Evolutionary conservation across 2,113 vertebrate species (phyloP).

Genomic region (Amphiprion percula): DNA sequence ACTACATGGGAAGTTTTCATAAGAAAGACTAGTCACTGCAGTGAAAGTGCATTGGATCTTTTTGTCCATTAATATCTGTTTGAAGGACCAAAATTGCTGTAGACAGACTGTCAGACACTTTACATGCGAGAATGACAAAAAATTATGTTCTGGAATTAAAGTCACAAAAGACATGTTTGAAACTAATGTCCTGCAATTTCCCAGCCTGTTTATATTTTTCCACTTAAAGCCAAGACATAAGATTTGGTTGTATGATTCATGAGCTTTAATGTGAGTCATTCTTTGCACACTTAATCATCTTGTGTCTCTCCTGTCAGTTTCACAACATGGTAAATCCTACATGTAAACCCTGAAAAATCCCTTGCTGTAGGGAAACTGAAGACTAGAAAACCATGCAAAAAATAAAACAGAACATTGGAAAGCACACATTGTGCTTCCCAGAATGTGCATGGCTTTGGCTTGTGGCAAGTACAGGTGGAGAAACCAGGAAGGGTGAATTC

Average conservation of each 20-base stretch:
- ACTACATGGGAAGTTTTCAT: background rate
- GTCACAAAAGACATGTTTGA: background rate
- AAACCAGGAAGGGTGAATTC: slow-evolving; percentile 72
- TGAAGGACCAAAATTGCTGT: background rate
- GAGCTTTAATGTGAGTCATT: slow-evolving; percentile 13
- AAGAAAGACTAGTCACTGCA: background rate
- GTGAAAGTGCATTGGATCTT: background rate
- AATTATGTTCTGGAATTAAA: background rate
- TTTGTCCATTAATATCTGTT: background rate
- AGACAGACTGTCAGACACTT: background rate
- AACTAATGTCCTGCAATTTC: background rate
- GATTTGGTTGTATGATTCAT: slow-evolving; percentile 7
- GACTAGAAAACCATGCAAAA: slow-evolving; percentile 20
- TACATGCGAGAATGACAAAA: background rate
- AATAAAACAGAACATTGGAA: slow-evolving; percentile 48
- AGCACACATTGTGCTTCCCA: slow-evolving; percentile 47
- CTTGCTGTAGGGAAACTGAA: background rate
- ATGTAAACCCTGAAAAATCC: slow-evolving; percentile 36
- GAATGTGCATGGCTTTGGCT: slow-evolving; percentile 33
- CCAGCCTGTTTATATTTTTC: background rate
- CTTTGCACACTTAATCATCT: slow-evolving; percentile 15
- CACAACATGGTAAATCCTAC: slow-evolving; percentile 49
- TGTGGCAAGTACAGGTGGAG: slow-evolving; percentile 58
- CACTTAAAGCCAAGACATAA: background rate
- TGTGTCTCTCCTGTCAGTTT: slow-evolving; percentile 39